Percentiles rank a stretch among this genome's conserved stretches.
These are phyloP conservation scores for Tragulus kanchil DNA, from an alignment of 2,113 vertebrate genomes.

Conservation along the genomic window DNA sequence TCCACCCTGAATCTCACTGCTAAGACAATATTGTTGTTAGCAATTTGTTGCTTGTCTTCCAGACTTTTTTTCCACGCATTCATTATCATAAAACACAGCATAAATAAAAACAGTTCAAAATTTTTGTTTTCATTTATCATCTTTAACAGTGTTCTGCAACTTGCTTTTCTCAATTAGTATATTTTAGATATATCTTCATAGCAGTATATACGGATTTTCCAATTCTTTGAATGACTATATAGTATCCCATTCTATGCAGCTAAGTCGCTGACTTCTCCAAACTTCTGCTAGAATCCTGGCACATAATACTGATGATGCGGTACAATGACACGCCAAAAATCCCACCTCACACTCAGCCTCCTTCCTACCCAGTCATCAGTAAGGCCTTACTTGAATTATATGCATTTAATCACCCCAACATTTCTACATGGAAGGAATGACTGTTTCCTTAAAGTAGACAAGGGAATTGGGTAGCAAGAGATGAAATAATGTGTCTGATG, in stretches of 20 bases:
- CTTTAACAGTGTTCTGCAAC: not conserved
- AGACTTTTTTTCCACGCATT: not conserved
- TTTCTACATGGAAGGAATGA: not conserved
- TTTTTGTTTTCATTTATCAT: not conserved
- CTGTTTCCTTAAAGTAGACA: not conserved
- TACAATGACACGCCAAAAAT: not conserved
- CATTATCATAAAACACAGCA: not conserved
- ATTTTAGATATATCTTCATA: slow-evolving; percentile 1
- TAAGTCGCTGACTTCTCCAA: not conserved
- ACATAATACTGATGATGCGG: not conserved
- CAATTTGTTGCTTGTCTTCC: not conserved
- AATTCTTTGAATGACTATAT: not conserved
- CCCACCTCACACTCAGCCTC: not conserved
- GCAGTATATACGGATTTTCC: not conserved
- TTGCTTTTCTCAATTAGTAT: slow-evolving; percentile 18
- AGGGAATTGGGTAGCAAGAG: not conserved
- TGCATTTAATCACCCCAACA: no score
- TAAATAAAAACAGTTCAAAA: not conserved
- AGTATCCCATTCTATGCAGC: not conserved
- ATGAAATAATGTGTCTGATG: not conserved
- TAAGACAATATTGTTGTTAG: not conserved
- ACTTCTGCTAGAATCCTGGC: not conserved
- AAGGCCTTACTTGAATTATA: accelerated
- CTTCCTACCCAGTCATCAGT: not conserved
- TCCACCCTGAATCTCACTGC: not conserved